phyloP scores from a whole-genome alignment of 2,113 vertebrate genomes.

The Onychostoma macrolepis region DNA sequence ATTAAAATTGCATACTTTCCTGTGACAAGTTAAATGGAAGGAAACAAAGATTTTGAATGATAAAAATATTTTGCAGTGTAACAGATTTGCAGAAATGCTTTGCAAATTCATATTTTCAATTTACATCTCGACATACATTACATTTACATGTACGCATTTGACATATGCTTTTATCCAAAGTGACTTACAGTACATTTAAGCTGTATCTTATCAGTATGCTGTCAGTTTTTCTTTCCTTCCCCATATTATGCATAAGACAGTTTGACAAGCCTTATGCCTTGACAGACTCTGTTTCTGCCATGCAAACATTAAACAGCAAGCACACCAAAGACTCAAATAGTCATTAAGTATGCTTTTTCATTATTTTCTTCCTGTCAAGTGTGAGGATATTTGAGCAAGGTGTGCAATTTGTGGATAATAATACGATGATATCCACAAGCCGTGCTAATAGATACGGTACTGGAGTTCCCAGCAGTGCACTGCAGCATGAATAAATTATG shows the following conservation, averaged over 20 bases:
- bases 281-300: neutral
- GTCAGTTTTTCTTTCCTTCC: neutral
- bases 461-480: slow-evolving; percentile 15
- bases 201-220: neutral
- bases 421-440: neutral
- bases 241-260: neutral
- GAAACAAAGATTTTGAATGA: neutral
- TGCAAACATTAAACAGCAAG: neutral
- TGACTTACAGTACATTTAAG: neutral
- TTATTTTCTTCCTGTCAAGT: slow-evolving; percentile 15
- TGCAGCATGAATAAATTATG: neutral
- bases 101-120: neutral
- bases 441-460: neutral
- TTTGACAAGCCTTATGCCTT: neutral
- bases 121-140: neutral
- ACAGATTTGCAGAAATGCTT: neutral
- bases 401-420: slow-evolving; percentile 2
- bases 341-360: slow-evolving; percentile 13
- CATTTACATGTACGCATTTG: neutral
- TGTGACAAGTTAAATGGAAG: neutral
- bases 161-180: neutral
- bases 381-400: neutral
- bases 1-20: neutral
- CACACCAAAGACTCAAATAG: neutral
- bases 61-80: neutral